Evolutionary conservation across 1,140 invertebrate genomes (phyloP).

Genomic region (Aphaenogaster rudis): DNA sequence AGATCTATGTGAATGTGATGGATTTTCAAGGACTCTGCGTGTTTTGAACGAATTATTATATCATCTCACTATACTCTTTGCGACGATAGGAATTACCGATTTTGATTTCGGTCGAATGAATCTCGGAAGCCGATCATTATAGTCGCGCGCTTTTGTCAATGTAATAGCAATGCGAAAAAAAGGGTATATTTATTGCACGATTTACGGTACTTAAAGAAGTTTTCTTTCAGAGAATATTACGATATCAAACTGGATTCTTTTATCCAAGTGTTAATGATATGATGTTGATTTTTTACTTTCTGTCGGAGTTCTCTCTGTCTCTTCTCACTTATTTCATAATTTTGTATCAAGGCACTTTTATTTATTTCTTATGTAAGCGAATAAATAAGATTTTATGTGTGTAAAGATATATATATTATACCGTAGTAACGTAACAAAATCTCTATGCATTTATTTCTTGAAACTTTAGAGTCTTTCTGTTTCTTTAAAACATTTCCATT

Average conservation of each 20-base stretch:
- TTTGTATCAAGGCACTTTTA: not conserved
- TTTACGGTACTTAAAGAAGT: slow-evolving; percentile 43
- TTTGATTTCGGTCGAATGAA: not conserved
- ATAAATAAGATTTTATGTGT: slow-evolving; percentile 19
- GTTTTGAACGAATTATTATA: slow-evolving; percentile 34
- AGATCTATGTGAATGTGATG: slow-evolving; percentile 46
- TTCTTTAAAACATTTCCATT: slow-evolving; percentile 29
- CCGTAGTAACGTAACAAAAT: not conserved
- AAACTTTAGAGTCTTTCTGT: not conserved
- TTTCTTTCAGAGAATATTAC: not conserved
- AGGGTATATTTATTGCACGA: slow-evolving; percentile 26
- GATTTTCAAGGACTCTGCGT: slow-evolving; percentile 55
- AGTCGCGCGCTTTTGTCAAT: slow-evolving; percentile 30
- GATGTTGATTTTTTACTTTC: slow-evolving; percentile 20
- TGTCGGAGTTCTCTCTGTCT: not conserved
- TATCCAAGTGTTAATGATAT: not conserved
- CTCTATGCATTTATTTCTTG: not conserved
- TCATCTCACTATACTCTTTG: slow-evolving; percentile 26
- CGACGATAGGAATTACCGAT: slow-evolving; percentile 4
- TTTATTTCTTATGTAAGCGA: slow-evolving; percentile 20
- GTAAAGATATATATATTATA: not conserved
- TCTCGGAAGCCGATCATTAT: slow-evolving; percentile 17
- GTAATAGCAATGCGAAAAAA: not conserved
- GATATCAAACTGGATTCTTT: not conserved
- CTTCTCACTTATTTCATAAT: slow-evolving; percentile 10